Evolutionary conservation across 1,140 invertebrate species (phyloP).

Genomic region (Apis florea): DNA sequence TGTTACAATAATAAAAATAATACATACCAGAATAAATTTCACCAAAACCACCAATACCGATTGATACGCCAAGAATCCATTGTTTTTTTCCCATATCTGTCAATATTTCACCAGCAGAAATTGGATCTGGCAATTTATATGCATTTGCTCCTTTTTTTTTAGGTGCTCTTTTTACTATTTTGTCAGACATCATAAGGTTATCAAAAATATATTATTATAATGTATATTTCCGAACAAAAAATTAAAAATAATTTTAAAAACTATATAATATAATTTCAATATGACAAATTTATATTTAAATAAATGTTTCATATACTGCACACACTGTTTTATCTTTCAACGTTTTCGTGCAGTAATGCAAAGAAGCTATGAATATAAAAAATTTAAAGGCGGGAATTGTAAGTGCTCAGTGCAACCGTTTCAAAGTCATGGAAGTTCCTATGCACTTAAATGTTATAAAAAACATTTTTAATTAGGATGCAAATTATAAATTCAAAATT

Average conservation of each 20-base stretch:
- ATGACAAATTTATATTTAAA: conserved; percentile 12
- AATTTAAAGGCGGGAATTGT: conserved; percentile 33
- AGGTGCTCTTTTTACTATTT: conserved; percentile 72
- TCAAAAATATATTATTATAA: background rate
- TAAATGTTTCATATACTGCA: background rate
- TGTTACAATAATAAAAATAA: background rate
- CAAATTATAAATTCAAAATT: background rate
- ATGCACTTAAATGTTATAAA: background rate
- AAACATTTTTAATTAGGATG: background rate
- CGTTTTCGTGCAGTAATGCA: background rate
- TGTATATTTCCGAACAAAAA: background rate
- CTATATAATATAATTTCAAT: background rate
- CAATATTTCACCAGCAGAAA: conserved; percentile 88
- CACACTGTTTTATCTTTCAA: background rate
- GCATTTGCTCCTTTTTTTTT: conserved; percentile 84
- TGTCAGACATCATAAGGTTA: conserved; percentile 70
- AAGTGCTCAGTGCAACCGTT: background rate
- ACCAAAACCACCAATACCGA: conserved; percentile 96
- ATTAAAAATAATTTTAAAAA: background rate
- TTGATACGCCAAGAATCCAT: conserved; percentile 92
- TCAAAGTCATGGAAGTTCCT: conserved; percentile 1
- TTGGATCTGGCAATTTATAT: conserved; percentile 88
- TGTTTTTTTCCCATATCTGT: conserved; percentile 87
- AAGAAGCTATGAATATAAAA: background rate
- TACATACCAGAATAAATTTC: conserved; percentile 90